These are phyloP conservation scores for Zaprionus ghesquierei DNA, from an alignment of 1,140 invertebrate species.

Conservation along the genomic window DNA sequence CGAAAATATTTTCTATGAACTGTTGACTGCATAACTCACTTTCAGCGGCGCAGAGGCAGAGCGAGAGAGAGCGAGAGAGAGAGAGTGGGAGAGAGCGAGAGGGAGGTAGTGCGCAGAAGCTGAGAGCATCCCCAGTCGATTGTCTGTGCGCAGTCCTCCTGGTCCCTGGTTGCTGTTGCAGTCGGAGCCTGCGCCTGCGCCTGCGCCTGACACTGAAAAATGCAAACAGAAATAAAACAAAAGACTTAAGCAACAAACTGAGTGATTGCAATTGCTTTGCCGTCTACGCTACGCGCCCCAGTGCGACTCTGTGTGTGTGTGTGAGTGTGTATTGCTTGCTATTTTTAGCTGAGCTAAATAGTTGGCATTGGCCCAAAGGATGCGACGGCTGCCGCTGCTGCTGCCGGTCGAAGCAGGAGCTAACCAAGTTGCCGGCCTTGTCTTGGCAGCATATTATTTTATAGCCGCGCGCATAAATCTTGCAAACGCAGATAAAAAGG, in stretches of 20 bases:
- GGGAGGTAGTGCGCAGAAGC: slow-evolving; percentile 1
- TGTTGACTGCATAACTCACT: slow-evolving; percentile 79
- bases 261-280: slow-evolving; percentile 79
- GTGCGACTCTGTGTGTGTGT: slow-evolving; percentile 13
- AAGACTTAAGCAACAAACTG: slow-evolving; percentile 81
- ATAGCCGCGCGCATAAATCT: slow-evolving; percentile 79
- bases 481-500: slow-evolving; percentile 81
- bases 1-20: slow-evolving; percentile 71
- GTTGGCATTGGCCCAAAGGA: slow-evolving; percentile 77
- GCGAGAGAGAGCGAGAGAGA: neutral
- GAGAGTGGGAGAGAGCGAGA: neutral
- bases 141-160: slow-evolving; percentile 39
- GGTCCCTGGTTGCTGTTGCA: slow-evolving; percentile 22
- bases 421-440: slow-evolving; percentile 49
- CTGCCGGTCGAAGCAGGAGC: slow-evolving; percentile 39
- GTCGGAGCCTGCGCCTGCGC: slow-evolving; percentile 2
- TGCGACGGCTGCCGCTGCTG: slow-evolving; percentile 33
- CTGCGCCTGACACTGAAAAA: slow-evolving; percentile 72
- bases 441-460: slow-evolving; percentile 80
- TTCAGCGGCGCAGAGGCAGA: slow-evolving; percentile 13
- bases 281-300: slow-evolving; percentile 30
- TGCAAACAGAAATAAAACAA: slow-evolving; percentile 82
- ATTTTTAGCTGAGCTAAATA: slow-evolving; percentile 77
- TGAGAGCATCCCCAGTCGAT: slow-evolving; percentile 58
- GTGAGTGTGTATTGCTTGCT: slow-evolving; percentile 34